Evolutionary conservation across 2,113 vertebrate genomes (phyloP).

Genomic region (Chaetodon trifascialis): DNA sequence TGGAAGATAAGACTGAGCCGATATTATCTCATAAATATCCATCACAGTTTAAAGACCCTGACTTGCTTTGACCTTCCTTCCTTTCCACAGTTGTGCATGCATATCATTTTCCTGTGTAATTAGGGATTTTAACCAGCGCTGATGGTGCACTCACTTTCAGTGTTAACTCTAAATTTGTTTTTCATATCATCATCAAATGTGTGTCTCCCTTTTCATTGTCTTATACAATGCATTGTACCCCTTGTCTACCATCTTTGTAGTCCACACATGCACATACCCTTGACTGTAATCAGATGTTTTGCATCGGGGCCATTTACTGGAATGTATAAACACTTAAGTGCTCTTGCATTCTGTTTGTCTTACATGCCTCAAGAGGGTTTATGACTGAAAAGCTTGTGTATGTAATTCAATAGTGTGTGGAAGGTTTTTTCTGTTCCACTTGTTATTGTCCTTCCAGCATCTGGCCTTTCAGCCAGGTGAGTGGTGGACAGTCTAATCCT

Average conservation of each 20-base stretch:
- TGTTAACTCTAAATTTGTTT: neutral
- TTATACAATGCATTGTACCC: too few species aligned
- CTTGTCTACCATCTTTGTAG: neutral
- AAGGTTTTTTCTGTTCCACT: neutral
- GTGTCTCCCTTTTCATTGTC: neutral
- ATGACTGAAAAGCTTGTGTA: neutral
- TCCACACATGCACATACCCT: neutral
- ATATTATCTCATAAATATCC: neutral
- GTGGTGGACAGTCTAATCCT: neutral
- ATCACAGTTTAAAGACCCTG: neutral
- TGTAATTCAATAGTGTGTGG: neutral
- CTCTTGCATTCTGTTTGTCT: neutral
- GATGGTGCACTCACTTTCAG: too few species aligned
- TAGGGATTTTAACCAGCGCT: neutral
- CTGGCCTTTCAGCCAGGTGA: neutral
- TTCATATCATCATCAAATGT: neutral
- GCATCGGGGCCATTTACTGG: constrained; percentile 5
- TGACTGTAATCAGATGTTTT: neutral
- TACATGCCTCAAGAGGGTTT: neutral
- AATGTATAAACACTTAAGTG: neutral
- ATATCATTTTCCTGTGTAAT: neutral
- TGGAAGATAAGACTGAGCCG: neutral
- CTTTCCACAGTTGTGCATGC: neutral
- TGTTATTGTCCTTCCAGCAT: neutral
- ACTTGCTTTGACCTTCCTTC: neutral